Conservation (phyloP, 2,113 vertebrate genomes). For the Amblyornis subalaris region DNA sequence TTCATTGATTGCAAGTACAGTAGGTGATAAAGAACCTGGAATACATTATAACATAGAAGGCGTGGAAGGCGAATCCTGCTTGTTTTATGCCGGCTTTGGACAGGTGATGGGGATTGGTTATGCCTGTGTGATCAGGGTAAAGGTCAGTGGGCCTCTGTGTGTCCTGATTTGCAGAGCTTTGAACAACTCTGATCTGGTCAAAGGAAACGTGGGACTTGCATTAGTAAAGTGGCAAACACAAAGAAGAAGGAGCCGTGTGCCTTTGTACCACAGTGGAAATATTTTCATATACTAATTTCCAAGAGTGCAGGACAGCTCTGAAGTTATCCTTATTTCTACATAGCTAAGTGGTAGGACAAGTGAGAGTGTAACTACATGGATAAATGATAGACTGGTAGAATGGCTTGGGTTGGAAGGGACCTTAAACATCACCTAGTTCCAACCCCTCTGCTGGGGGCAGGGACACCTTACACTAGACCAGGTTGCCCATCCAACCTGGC, state of each 20-base stretch:
- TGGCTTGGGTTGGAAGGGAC: not conserved
- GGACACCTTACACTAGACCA: not conserved
- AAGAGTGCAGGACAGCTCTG: not conserved
- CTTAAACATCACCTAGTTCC: not conserved
- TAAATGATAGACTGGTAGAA: not conserved
- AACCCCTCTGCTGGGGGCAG: fast-evolving
- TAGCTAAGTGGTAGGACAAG: not conserved
- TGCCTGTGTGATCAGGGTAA: not conserved
- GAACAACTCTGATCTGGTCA: not conserved
- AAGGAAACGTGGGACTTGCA: not conserved
- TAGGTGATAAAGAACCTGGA: not conserved
- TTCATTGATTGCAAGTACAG: not conserved
- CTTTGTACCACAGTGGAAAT: fast-evolving
- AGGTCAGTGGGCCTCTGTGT: fast-evolving
- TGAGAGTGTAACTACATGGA: not conserved
- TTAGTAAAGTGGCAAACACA: not conserved
- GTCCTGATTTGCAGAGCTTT: not conserved
- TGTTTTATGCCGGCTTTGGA: not conserved
- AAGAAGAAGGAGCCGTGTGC: fast-evolving
- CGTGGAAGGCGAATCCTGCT: not conserved
- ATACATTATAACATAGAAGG: not conserved
- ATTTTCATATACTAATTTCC: not conserved
- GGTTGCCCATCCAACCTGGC: not conserved
- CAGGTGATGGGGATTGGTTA: fast-evolving
- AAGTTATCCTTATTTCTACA: not conserved